phyloP scores from a whole-genome alignment of 2,113 vertebrate genomes.

The Rhabdornis inornatus region DNA sequence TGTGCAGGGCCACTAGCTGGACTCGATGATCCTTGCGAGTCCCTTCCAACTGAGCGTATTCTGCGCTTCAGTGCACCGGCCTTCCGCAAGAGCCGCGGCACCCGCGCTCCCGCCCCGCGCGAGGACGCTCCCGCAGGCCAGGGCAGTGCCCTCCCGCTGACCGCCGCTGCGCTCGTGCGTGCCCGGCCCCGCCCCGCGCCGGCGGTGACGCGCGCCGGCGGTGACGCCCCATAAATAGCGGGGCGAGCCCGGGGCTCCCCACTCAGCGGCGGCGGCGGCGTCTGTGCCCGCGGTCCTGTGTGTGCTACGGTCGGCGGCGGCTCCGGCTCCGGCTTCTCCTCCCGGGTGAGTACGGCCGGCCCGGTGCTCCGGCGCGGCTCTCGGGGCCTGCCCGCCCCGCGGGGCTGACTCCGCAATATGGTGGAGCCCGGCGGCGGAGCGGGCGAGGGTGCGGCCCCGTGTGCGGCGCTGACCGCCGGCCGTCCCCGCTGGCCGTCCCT shows the following conservation, averaged over 20 bases:
- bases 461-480: too few species aligned
- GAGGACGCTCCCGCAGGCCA: accelerated
- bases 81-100: too few species aligned
- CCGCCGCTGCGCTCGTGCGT: neutral
- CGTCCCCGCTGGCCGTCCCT: too few species aligned
- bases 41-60: neutral
- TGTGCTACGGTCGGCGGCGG: accelerated
- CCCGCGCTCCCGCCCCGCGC: too few species aligned
- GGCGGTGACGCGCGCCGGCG: neutral
- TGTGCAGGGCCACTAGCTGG: neutral
- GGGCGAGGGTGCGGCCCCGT: neutral
- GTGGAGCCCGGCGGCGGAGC: neutral
- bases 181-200: neutral
- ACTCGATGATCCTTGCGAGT: too few species aligned
- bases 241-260: accelerated
- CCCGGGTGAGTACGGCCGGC: neutral
- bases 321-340: neutral
- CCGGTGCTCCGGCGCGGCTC: neutral
- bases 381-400: too few species aligned
- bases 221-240: conserved; percentile 9
- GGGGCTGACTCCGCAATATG: neutral
- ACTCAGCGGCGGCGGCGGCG: neutral
- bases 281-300: accelerated
- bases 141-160: neutral
- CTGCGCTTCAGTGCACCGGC: accelerated